phyloP scores from a whole-genome alignment of 92 coral and sea anemone species.

The Phenganax subtilis region DNA sequence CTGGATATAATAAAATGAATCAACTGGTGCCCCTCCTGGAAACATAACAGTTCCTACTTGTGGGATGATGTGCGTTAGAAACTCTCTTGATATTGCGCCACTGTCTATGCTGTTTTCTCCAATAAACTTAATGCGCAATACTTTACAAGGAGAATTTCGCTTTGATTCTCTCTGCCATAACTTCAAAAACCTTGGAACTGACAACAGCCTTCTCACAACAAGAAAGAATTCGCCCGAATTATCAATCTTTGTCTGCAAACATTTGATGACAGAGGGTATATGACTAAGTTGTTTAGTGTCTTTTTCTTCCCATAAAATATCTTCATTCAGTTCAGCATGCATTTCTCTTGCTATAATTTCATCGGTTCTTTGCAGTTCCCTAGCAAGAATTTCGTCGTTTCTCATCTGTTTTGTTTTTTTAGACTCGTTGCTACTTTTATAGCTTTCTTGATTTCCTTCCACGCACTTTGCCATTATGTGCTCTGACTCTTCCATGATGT shows the following conservation, averaged over 20 bases:
- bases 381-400: no score
- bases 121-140: conserved; percentile 43
- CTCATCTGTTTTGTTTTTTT: no score
- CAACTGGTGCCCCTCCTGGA: conserved; percentile 58
- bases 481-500: no score
- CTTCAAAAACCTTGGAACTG: conserved; percentile 50
- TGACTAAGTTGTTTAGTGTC: conserved; percentile 3
- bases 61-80: conserved; percentile 42
- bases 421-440: no score
- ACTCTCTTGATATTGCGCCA: conserved; percentile 61
- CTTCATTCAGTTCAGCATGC: neutral
- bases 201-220: conserved; percentile 43
- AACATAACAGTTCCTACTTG: conserved; percentile 47
- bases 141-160: conserved; percentile 41
- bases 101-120: conserved; percentile 63
- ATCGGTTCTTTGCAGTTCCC: no score
- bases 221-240: conserved; percentile 45
- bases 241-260: conserved; percentile 47
- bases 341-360: neutral
- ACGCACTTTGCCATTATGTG: no score
- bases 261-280: conserved; percentile 42
- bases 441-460: no score
- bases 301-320: no score
- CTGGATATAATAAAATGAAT: conserved; percentile 52
- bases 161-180: conserved; percentile 51